Conservation (phyloP, 2,797 vertebrate genomes). For the Scyliorhinus canicula region DNA sequence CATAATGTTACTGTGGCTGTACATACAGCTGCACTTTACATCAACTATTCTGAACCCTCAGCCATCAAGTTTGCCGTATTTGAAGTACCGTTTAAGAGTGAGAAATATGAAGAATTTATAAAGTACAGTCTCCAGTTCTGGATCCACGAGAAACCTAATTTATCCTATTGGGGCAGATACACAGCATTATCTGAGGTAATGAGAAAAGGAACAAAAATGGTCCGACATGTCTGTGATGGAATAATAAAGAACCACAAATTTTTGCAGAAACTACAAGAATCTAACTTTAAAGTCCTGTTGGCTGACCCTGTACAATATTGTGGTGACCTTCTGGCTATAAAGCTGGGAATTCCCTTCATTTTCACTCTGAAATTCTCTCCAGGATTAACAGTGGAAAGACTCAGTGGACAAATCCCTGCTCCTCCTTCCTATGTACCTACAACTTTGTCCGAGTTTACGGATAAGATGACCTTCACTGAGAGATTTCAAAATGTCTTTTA, state of each 20-base stretch:
- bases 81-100: neutral
- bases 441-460: slow-evolving; percentile 44
- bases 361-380: slow-evolving; percentile 50
- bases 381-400: slow-evolving; percentile 49
- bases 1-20: slow-evolving; percentile 63
- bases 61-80: neutral
- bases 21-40: slow-evolving; percentile 55
- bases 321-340: slow-evolving; percentile 54
- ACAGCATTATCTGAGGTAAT: neutral
- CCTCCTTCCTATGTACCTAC: slow-evolving; percentile 56
- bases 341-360: slow-evolving; percentile 54
- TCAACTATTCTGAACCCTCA: slow-evolving; percentile 50
- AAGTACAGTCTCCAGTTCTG: neutral
- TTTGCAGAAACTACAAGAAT: slow-evolving; percentile 48
- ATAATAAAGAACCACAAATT: slow-evolving; percentile 43
- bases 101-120: accelerated
- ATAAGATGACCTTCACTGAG: slow-evolving; percentile 53
- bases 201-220: neutral
- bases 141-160: neutral
- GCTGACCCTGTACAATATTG: slow-evolving; percentile 48
- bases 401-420: slow-evolving; percentile 50
- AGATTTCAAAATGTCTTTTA: slow-evolving; percentile 52
- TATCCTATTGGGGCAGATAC: neutral
- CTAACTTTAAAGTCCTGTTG: slow-evolving; percentile 55
- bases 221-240: neutral